Evolutionary conservation across 2,888 invertebrate species (phyloP), one percentile per base, ranked within the genome.

Genomic region (Cyrtodaria siliqua): DNA sequence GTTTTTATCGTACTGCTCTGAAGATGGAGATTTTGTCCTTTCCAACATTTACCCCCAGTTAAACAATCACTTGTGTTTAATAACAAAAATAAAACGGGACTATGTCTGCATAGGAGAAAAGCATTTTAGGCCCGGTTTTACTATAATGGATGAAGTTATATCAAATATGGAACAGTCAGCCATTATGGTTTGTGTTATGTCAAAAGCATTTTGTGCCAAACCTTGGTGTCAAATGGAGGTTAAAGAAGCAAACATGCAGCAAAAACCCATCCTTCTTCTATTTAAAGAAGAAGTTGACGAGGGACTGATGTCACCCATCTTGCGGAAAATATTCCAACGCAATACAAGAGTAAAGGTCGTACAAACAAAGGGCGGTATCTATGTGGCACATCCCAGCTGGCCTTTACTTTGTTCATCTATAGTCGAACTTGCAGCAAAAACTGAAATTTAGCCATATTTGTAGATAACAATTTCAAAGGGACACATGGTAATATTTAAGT

Each of bases 1-100:
- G 9, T 53, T 53, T 53, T 53, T 53, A 26, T 53, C 53, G 16
- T 53, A 26, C 18, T 33, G 38, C n/a, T 56, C 55, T 12, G 55
- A 56, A 33, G 55, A 56, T 20, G 38, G 33, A 2, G 38, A 56
- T 27, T 56, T 56, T 20, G 55, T 33, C 4, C 14, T 56, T 27
- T 56, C 33, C 2, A 16, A 56, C n/a, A 3, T 56, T 14, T n/a
- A 29, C n/a, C 16, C 29, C 9, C 20, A 33, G 38, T 24, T 38
- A 2, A 56, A 38, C 20, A 27, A 56, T 18, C 12, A 33, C 27
- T 18, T 56, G 18, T 38, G 55, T 33, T 3, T n/a, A 1, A 29
- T 16, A 56, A 38, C 55, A 6, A 27, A 29, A 33, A 18, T 12
- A 12, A 26, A 8, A 9, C n/a, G n/a, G 4, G 53, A 53, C 9